A percentile compares a stretch with the other conserved stretches of the same genome.
Evolutionary conservation across 2,797 vertebrate genomes (phyloP).

Genomic region (Balearica regulorum): DNA sequence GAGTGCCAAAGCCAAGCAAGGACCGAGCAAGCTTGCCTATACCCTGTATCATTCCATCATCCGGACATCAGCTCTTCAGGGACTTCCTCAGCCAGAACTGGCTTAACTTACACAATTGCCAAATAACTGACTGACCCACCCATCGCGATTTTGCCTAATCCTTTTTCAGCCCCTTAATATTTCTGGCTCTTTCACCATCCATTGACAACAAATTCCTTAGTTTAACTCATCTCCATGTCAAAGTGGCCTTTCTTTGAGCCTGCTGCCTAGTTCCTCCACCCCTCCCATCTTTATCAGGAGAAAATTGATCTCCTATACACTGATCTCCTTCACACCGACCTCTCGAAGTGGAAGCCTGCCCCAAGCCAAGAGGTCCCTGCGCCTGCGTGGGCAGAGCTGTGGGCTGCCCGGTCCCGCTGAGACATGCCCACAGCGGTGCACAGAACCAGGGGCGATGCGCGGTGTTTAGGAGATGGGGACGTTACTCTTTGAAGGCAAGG

Average conservation of each 20-base stretch:
- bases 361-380: neutral
- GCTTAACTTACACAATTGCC: neutral
- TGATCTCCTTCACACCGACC: neutral
- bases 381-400: neutral
- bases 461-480: no score
- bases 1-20: neutral
- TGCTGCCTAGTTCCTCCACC: neutral
- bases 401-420: neutral
- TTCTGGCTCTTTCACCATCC: neutral
- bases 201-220: neutral
- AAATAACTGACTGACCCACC: neutral
- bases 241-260: neutral
- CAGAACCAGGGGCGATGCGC: neutral
- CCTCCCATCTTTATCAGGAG: no score
- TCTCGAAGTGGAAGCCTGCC: neutral
- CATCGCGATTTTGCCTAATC: neutral
- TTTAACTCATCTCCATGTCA: fast-evolving
- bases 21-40: neutral
- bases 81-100: neutral
- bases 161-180: neutral
- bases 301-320: neutral
- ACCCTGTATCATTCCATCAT: fast-evolving
- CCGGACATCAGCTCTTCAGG: neutral
- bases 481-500: fast-evolving
- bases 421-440: fast-evolving